phyloP scores from a whole-genome alignment of 2,113 vertebrate genomes.

The Larimichthys polyactis region DNA sequence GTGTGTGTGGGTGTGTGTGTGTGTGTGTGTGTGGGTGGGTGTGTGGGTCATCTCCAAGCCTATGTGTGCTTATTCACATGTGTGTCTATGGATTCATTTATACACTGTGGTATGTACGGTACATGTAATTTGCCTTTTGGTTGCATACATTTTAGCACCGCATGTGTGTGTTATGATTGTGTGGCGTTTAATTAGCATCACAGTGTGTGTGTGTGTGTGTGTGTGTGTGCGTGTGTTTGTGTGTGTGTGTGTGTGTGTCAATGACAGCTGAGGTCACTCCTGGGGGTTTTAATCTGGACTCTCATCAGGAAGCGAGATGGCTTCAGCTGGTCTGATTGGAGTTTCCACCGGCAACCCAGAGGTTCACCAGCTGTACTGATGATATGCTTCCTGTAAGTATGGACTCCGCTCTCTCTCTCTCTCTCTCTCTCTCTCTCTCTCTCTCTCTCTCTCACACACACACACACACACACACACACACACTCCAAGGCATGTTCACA shows the following conservation, averaged over 20 bases:
- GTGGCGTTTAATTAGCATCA: constrained; percentile 56
- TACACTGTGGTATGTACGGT: background rate
- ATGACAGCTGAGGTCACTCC: constrained; percentile 81
- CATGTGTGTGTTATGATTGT: constrained; percentile 2
- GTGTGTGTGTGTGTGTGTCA: constrained; percentile 46
- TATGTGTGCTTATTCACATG: constrained; percentile 2
- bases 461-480: background rate
- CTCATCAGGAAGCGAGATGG: constrained; percentile 74
- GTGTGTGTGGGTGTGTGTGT: background rate
- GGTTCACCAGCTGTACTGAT: constrained; percentile 80
- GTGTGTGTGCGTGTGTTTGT: background rate
- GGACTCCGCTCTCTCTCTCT: constrained; percentile 17
- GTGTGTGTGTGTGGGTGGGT: background rate
- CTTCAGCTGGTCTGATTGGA: constrained; percentile 74
- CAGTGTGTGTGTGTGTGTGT: constrained; percentile 1
- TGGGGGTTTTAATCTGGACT: constrained; percentile 80
- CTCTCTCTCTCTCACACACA: background rate
- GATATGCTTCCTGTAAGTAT: constrained; percentile 63
- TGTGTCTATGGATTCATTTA: constrained; percentile 11
- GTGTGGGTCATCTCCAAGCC: background rate
- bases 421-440: background rate
- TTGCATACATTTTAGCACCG: background rate
- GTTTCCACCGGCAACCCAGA: constrained; percentile 77
- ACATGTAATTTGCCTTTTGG: background rate
- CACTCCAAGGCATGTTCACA: background rate